These are phyloP conservation scores for Ommatoiulus sabulosus DNA, from an alignment of 2,888 invertebrate species.

Conservation along the genomic window DNA sequence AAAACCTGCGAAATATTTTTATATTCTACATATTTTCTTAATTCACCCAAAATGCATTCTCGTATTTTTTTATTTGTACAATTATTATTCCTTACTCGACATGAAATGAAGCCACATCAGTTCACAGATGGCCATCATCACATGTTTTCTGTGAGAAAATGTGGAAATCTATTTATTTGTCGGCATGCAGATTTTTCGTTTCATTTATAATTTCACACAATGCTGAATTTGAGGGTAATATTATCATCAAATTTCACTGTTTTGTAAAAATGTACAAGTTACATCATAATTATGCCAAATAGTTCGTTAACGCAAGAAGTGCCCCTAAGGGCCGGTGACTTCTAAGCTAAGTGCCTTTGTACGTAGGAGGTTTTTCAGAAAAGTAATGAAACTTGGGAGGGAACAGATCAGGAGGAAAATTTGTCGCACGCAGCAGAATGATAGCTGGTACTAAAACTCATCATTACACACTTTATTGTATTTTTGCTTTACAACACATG, in stretches of 20 bases:
- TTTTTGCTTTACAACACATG: background rate
- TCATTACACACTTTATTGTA: no score
- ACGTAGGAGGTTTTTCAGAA: no score
- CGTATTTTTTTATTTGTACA: conserved; percentile 18
- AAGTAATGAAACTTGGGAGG: background rate
- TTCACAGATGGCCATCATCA: background rate
- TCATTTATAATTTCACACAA: background rate
- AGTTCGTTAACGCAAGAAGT: background rate
- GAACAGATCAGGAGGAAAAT: no score
- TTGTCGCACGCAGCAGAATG: no score
- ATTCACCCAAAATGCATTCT: conserved; percentile 29
- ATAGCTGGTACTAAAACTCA: no score
- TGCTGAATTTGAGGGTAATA: background rate
- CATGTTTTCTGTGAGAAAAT: background rate
- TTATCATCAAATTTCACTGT: background rate
- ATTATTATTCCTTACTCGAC: background rate
- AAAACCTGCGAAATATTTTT: conserved; percentile 29
- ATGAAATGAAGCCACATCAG: background rate
- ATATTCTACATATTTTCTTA: background rate
- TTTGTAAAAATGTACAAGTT: background rate
- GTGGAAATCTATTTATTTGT: background rate
- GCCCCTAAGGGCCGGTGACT: background rate
- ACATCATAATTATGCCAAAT: background rate
- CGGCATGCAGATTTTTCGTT: background rate
- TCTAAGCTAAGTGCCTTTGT: background rate